These are phyloP conservation scores for Nycticebus coucang DNA, from an alignment of 2,113 vertebrate species.

Conservation along the genomic window DNA sequence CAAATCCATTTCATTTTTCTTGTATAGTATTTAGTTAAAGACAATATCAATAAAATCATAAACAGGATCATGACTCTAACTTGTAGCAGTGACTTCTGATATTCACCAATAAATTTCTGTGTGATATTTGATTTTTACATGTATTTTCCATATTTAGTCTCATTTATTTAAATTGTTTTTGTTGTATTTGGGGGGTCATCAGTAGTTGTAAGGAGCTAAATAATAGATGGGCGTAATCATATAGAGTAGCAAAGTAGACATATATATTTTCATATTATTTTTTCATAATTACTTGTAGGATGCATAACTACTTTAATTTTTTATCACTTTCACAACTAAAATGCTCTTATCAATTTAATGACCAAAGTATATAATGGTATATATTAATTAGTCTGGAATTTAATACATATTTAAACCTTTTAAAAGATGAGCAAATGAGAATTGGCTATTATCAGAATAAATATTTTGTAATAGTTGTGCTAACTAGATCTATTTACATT, in stretches of 20 bases:
- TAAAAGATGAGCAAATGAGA: neutral
- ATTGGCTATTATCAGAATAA: neutral
- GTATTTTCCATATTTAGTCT: too few species aligned
- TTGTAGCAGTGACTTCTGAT: neutral
- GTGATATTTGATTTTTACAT: too few species aligned
- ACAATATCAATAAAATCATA: neutral
- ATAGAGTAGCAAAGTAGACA: too few species aligned
- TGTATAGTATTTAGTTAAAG: neutral
- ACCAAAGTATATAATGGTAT: neutral
- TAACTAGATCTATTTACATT: neutral
- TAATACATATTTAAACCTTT: neutral
- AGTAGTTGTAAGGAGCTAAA: too few species aligned
- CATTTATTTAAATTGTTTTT: too few species aligned
- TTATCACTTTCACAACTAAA: neutral
- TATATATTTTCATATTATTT: too few species aligned
- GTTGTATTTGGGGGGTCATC: too few species aligned
- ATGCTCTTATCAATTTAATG: neutral
- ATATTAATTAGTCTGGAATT: neutral
- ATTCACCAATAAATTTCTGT: neutral
- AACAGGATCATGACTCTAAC: neutral
- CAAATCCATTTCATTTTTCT: neutral
- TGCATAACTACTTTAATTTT: neutral
- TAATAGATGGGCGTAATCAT: too few species aligned
- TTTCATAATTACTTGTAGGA: too few species aligned
- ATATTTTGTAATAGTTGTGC: neutral